Percentiles rank a stretch among this genome's conserved stretches.
phyloP scores from a whole-genome alignment of 2,113 vertebrate species.

The Pseudorectes ferrugineus region DNA sequence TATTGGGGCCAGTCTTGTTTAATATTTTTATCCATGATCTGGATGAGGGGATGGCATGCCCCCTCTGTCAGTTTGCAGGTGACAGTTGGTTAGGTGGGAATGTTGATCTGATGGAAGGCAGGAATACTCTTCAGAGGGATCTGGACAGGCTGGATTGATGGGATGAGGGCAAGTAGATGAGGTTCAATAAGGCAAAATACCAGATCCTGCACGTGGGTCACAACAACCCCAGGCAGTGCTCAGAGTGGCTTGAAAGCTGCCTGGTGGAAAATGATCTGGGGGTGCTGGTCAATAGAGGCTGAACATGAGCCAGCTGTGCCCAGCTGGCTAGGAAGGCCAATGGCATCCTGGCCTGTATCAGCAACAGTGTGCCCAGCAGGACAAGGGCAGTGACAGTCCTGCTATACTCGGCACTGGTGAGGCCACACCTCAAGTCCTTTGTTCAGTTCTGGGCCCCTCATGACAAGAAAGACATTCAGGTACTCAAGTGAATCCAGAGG shows the following conservation, averaged over 20 bases:
- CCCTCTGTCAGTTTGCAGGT: not conserved
- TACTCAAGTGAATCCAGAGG: not conserved
- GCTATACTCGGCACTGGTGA: not conserved
- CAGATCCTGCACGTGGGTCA: not conserved
- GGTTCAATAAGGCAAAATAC: not conserved
- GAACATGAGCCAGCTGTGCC: not conserved
- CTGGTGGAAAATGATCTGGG: not conserved
- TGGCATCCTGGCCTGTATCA: not conserved
- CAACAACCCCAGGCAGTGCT: not conserved
- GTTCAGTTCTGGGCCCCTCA: not conserved
- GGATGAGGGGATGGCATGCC: accelerated
- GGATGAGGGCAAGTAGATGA: not conserved
- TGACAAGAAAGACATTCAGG: not conserved
- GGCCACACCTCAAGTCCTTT: not conserved
- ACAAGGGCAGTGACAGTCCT: accelerated
- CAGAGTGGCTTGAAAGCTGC: not conserved
- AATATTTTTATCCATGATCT: not conserved
- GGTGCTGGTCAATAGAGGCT: accelerated
- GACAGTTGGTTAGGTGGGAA: not conserved
- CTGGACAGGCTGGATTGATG: not conserved
- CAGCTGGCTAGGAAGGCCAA: not conserved
- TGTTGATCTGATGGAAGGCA: not conserved
- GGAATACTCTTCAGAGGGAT: not conserved
- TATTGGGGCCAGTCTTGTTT: not conserved
- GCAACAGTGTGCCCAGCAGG: not conserved